Percentiles rank a stretch among this genome's conserved stretches.
These are phyloP conservation scores for Pectinophora gossypiella DNA, from an alignment of 1,140 invertebrate species.

Conservation along the genomic window DNA sequence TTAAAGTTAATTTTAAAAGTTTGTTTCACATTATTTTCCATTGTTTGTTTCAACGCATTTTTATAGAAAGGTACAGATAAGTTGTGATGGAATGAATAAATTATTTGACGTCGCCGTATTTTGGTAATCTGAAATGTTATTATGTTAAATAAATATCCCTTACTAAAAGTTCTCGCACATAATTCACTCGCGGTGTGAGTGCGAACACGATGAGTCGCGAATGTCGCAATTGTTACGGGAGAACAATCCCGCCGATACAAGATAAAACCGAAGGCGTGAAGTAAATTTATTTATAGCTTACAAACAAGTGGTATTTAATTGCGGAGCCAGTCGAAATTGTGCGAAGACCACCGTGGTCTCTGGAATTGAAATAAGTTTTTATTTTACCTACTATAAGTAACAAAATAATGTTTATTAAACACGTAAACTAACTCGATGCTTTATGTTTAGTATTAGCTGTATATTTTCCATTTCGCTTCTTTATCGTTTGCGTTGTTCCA, in stretches of 20 bases:
- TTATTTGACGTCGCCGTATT: too few relatives aligned
- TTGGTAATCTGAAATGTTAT: too few relatives aligned
- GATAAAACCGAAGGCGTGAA: slow-evolving; percentile 58
- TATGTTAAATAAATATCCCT: too few relatives aligned
- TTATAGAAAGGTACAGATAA: too few relatives aligned
- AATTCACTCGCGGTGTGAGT: slow-evolving; percentile 36
- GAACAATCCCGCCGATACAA: slow-evolving; percentile 65
- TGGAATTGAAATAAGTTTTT: neutral
- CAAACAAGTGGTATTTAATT: slow-evolving; percentile 64
- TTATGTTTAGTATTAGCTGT: too few relatives aligned
- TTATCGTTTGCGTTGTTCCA: too few relatives aligned
- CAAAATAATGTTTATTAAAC: too few relatives aligned
- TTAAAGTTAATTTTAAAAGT: slow-evolving; percentile 1
- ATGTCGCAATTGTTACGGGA: slow-evolving; percentile 58
- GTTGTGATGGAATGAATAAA: too few relatives aligned
- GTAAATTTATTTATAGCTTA: slow-evolving; percentile 62
- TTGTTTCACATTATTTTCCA: slow-evolving; percentile 1
- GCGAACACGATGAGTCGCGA: slow-evolving; percentile 45
- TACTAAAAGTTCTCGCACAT: slow-evolving; percentile 15
- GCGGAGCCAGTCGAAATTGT: slow-evolving; percentile 24
- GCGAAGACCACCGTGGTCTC: neutral
- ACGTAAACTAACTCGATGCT: too few relatives aligned
- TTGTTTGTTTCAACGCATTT: too few relatives aligned
- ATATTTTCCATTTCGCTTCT: too few relatives aligned
- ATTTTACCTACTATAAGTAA: too few relatives aligned